These are phyloP conservation scores for Orycteropus afer DNA, from an alignment of 2,113 vertebrate species.

Conservation along the genomic window DNA sequence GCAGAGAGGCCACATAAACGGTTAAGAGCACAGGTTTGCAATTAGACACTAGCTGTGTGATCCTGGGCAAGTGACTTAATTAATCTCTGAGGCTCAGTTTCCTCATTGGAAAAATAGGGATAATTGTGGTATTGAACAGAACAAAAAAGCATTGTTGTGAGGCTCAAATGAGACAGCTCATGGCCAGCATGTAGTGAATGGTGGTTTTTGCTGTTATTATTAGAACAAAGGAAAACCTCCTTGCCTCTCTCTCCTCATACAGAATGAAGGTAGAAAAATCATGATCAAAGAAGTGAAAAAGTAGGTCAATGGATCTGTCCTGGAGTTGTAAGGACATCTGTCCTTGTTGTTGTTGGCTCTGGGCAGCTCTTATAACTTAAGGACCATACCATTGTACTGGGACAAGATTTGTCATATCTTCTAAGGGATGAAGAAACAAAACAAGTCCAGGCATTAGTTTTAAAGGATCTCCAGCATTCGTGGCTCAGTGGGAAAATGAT, in stretches of 20 bases:
- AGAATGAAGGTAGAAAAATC: background rate
- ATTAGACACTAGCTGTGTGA: background rate
- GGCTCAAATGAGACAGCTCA: background rate
- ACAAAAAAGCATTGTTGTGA: background rate
- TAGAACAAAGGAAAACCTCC: background rate
- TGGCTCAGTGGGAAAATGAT: background rate
- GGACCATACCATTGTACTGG: rapidly evolving
- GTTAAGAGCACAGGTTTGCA: background rate
- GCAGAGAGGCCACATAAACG: rapidly evolving
- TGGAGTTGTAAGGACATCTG: background rate
- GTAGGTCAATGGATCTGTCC: rapidly evolving
- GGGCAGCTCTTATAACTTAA: background rate
- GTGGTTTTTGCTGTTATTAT: background rate
- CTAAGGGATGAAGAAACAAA: background rate
- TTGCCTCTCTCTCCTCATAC: background rate
- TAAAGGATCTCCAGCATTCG: background rate
- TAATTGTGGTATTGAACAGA: background rate
- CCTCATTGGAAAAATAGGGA: background rate
- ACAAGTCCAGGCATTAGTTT: background rate
- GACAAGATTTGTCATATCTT: background rate
- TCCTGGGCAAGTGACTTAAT: background rate
- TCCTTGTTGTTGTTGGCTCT: background rate
- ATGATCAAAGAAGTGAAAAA: background rate
- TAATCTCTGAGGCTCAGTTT: background rate
- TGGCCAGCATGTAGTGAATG: background rate